Evolutionary conservation across 2,113 vertebrate genomes (phyloP), one percentile per base, ranked within the genome.

Genomic region (Lagopus muta): DNA sequence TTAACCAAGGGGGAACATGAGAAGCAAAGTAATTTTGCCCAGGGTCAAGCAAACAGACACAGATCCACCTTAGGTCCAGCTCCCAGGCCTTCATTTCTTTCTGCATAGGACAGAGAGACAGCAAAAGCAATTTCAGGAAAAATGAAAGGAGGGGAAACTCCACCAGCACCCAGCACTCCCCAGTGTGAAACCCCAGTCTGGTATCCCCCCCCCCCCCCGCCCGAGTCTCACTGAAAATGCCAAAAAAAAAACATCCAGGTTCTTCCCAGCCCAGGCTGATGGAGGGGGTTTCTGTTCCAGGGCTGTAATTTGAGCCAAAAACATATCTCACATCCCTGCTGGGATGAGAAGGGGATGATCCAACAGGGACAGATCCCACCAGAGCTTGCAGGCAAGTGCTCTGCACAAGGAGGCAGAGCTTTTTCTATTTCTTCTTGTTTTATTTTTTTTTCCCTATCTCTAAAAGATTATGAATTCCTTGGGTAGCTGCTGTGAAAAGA

Each of bases 321-420:
- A 22, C 24, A 36, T 19, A 79, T 18, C 27, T 13, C 10, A 43
- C 45, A 48, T 42, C 17, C 40, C 57, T 43, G 32, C 19, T 38
- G 61, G 17, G 10, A 7, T 74, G 69, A 36, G 30, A 83, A 67
- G 27, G 8, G n/a, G 9, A 58, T 2, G 11, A 50, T 13, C 8
- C 47, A 4, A 13, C 27, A 15, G 0, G 16, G 0, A 27, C 28
- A 0, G 2, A 36, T 36, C 76, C 25, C 70, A 12, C 25, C 36
- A 6, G 25, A 43, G 38, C 32, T 65, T 71, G 69, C 11, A 65
- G 48, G 12, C 27, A 14, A 9, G 22, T 8, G 18, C 38, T 60
- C 30, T 36, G 34, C 42, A 3, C 0, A 0, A 36, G 20, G n/a
- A 22, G 86, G 40, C 1, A 34, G 15, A 48, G 25, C 3, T 38